Percentiles rank a stretch among this genome's conserved stretches.
Conservation (phyloP, 2,888 invertebrate genomes). For the Meliscaeva auricollis region DNA sequence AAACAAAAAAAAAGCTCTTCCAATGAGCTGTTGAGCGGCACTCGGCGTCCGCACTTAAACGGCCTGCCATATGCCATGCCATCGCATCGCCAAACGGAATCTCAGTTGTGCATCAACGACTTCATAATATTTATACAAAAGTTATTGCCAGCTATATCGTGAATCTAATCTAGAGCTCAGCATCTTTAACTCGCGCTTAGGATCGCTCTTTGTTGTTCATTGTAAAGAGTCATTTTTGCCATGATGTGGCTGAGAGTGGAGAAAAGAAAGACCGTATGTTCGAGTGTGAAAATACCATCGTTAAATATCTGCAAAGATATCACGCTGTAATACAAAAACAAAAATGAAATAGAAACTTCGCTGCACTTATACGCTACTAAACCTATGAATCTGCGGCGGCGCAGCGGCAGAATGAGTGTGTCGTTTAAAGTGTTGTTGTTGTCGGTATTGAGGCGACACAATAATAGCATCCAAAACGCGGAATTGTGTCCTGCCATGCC, state of each 20-base stretch:
- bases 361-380: no score
- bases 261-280: conserved; percentile 5
- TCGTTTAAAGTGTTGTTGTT: conserved; percentile 12
- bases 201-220: conserved; percentile 59
- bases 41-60: conserved; percentile 45
- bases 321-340: conserved; percentile 9
- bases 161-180: conserved; percentile 68
- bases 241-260: background rate
- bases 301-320: conserved; percentile 53
- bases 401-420: conserved; percentile 14
- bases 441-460: conserved; percentile 59
- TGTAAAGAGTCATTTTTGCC: conserved; percentile 18
- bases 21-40: conserved; percentile 21
- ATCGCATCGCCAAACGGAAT: conserved; percentile 36
- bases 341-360: background rate
- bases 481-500: conserved; percentile 63
- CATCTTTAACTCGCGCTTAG: conserved; percentile 39
- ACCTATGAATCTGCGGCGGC: background rate
- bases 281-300: conserved; percentile 67
- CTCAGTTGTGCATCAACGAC: conserved; percentile 72
- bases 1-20: conserved; percentile 7
- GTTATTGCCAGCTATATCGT: conserved; percentile 70
- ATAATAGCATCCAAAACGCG: conserved; percentile 65
- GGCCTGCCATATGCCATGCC: conserved; percentile 41
- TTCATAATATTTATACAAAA: conserved; percentile 74